Percentiles rank a stretch among this genome's conserved stretches.
These are phyloP conservation scores for Drosophila hydei DNA, from an alignment of 1,140 invertebrate species.

Conservation along the genomic window DNA sequence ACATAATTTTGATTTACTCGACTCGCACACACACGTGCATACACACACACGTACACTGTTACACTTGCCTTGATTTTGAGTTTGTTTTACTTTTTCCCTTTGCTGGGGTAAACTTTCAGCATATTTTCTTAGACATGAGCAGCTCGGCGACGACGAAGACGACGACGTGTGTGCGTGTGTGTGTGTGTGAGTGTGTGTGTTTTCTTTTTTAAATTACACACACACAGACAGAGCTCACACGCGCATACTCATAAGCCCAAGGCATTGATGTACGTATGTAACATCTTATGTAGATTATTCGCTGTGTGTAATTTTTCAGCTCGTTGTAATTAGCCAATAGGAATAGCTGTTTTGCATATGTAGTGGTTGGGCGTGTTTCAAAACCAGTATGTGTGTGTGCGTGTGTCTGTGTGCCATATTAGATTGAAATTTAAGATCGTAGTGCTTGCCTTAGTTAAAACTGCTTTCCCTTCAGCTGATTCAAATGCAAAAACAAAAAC, in stretches of 20 bases:
- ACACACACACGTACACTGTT: conserved; percentile 9
- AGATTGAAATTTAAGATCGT: conserved; percentile 13
- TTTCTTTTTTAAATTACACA: conserved; percentile 53
- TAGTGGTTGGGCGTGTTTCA: conserved; percentile 53
- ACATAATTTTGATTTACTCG: conserved; percentile 60
- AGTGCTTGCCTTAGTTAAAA: neutral
- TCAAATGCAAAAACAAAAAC: no score
- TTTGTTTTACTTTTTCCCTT: conserved; percentile 45
- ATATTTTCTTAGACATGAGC: conserved; percentile 67
- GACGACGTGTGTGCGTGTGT: no score
- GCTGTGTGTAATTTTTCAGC: conserved; percentile 50
- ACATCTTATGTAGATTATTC: conserved; percentile 69
- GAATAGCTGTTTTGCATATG: conserved; percentile 66
- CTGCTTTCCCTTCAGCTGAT: neutral
- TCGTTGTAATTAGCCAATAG: conserved; percentile 77
- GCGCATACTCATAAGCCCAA: conserved; percentile 38
- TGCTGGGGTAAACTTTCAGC: conserved; percentile 57
- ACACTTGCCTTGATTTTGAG: conserved; percentile 39
- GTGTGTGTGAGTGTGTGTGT: conserved; percentile 6
- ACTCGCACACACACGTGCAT: neutral
- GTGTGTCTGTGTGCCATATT: neutral
- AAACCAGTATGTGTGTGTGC: neutral
- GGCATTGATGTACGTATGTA: conserved; percentile 38
- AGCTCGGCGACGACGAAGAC: conserved; percentile 2
- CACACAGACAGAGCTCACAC: conserved; percentile 11